These are phyloP conservation scores for Sesamia nonagrioides DNA, from an alignment of 1,140 invertebrate genomes.

Conservation along the genomic window DNA sequence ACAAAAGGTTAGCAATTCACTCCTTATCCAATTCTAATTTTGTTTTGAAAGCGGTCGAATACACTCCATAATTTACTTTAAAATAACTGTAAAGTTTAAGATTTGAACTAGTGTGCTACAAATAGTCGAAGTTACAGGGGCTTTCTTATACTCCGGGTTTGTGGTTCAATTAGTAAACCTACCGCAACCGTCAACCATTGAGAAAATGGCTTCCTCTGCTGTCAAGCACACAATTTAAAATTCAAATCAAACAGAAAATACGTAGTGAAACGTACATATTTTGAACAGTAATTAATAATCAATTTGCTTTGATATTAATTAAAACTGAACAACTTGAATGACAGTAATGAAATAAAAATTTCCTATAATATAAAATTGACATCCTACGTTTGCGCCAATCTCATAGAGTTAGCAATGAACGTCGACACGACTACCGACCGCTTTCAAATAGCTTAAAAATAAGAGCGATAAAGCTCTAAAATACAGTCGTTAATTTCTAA, in stretches of 20 bases:
- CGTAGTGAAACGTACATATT: background rate
- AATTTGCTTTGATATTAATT: background rate
- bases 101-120: background rate
- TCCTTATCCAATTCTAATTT: conserved; percentile 18
- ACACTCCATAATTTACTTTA: too few relatives aligned
- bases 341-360: background rate
- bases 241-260: too few relatives aligned
- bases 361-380: background rate
- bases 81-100: background rate
- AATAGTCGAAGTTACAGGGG: background rate
- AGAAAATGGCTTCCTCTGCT: background rate
- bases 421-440: background rate
- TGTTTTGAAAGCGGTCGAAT: conserved; percentile 15
- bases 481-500: background rate
- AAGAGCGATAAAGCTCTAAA: conserved; percentile 12
- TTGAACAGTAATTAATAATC: background rate
- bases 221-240: background rate
- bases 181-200: too few relatives aligned
- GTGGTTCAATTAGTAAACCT: too few relatives aligned
- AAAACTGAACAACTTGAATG: too few relatives aligned
- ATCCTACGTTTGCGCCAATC: background rate
- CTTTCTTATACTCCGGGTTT: background rate
- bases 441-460: conserved; percentile 10
- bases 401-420: background rate
- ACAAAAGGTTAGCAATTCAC: conserved; percentile 18